Percentiles rank a stretch among this genome's conserved stretches.
phyloP scores from a whole-genome alignment of 2,113 vertebrate species.

The Lepisosteus osseus region DNA sequence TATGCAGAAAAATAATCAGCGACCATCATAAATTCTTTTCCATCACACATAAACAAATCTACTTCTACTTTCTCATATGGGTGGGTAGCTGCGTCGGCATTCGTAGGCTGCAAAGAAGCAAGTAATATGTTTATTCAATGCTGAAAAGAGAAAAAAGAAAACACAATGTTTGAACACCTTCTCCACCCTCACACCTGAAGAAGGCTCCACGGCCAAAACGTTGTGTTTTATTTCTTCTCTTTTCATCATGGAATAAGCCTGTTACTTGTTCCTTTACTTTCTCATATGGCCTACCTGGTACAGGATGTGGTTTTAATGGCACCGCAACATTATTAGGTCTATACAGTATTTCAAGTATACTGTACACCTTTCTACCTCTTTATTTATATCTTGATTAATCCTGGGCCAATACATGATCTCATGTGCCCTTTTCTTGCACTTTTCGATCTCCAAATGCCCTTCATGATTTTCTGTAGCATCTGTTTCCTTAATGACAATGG shows the following conservation, averaged over 20 bases:
- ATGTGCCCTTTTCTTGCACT: constrained; percentile 12
- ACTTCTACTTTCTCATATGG: neutral
- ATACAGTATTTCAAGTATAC: constrained; percentile 7
- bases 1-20: constrained; percentile 10
- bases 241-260: too few relatives aligned
- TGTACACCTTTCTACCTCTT: constrained; percentile 7
- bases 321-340: neutral
- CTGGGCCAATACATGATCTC: constrained; percentile 16
- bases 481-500: neutral
- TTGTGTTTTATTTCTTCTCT: too few relatives aligned
- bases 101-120: too few relatives aligned
- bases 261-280: neutral
- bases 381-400: constrained; percentile 14
- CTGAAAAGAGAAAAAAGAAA: too few relatives aligned
- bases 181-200: too few relatives aligned
- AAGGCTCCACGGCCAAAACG: too few relatives aligned
- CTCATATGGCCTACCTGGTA: constrained; percentile 7
- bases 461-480: neutral
- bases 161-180: too few relatives aligned
- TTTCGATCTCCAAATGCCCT: constrained; percentile 2
- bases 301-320: constrained; percentile 1
- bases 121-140: too few relatives aligned
- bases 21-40: neutral
- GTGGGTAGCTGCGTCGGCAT: too few relatives aligned
- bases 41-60: too few relatives aligned